phyloP scores from a whole-genome alignment of 2,113 vertebrate species.

The Marmota flaviventris region DNA sequence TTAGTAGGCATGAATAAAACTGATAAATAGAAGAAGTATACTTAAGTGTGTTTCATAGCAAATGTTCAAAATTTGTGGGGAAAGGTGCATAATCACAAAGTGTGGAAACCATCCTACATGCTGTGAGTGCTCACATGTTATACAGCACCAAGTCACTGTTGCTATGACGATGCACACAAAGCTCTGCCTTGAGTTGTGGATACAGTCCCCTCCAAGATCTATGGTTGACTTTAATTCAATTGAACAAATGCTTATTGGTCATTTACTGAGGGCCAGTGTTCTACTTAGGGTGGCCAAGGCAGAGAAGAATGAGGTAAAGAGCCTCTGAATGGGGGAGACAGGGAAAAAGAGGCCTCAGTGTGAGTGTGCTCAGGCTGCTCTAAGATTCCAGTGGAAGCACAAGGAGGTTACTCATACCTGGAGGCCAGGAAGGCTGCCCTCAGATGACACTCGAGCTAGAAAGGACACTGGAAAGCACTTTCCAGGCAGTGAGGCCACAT shows the following conservation, averaged over 20 bases:
- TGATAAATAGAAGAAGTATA: too few relatives aligned
- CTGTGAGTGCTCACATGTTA: not conserved
- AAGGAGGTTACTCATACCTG: too few relatives aligned
- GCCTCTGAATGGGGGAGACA: not conserved
- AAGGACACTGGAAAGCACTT: too few relatives aligned
- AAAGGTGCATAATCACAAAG: rapidly evolving
- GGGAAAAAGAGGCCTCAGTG: not conserved
- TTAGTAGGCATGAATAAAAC: not conserved
- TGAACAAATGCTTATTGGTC: not conserved
- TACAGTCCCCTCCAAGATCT: not conserved
- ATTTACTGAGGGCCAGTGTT: not conserved
- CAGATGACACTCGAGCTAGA: not conserved
- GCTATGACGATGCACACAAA: rapidly evolving
- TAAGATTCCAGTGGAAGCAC: not conserved
- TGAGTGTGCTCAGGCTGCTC: not conserved
- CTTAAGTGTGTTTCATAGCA: not conserved
- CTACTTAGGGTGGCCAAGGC: not conserved
- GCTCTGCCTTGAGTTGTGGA: not conserved
- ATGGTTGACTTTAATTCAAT: not conserved
- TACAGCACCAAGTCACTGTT: not conserved
- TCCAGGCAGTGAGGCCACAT: not conserved
- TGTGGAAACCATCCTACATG: not conserved
- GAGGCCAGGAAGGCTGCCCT: not conserved
- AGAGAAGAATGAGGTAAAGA: not conserved
- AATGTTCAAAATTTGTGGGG: not conserved